Conservation (phyloP, 2,888 invertebrate species). For the Tyria jacobaeae region DNA sequence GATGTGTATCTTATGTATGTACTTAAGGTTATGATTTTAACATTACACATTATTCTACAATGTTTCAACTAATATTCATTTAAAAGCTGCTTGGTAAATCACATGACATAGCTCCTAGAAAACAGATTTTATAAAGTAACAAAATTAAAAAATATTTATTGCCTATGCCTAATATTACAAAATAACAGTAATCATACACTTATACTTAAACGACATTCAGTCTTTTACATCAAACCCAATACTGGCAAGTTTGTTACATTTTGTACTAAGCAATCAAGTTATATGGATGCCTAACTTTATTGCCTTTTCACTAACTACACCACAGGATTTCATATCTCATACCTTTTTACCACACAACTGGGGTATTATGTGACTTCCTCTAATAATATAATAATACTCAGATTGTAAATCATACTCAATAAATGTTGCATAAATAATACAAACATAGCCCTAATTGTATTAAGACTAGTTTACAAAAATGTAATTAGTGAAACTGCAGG, state of each 20-base stretch:
- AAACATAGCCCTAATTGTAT: conserved; percentile 15
- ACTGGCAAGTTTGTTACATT: conserved; percentile 86
- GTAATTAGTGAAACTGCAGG: conserved; percentile 78
- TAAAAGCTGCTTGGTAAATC: conserved; percentile 61
- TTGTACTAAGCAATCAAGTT: conserved; percentile 84
- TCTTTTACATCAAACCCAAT: conserved; percentile 86
- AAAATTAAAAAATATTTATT: conserved; percentile 57
- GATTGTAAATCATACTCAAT: conserved; percentile 14
- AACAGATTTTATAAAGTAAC: conserved; percentile 46
- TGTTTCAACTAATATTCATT: conserved; percentile 37
- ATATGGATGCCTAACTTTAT: conserved; percentile 63
- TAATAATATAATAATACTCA: conserved; percentile 27
- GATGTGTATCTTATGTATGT: conserved; percentile 20
- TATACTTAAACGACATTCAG: conserved; percentile 83
- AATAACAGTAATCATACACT: conserved; percentile 71
- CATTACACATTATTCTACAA: conserved; percentile 31
- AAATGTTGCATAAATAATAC: conserved; percentile 16
- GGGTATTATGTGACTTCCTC: conserved; percentile 32
- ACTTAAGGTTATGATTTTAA: conserved; percentile 5
- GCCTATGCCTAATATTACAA: conserved; percentile 68
- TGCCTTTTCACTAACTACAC: conserved; percentile 77
- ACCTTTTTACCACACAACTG: conserved; percentile 31
- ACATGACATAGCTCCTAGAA: conserved; percentile 53
- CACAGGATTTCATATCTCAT: conserved; percentile 19
- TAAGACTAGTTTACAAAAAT: conserved; percentile 30